Percentiles rank a stretch among this genome's conserved stretches.
Evolutionary conservation across 1,140 invertebrate species (phyloP).

Genomic region (Pogonomyrmex californicus): DNA sequence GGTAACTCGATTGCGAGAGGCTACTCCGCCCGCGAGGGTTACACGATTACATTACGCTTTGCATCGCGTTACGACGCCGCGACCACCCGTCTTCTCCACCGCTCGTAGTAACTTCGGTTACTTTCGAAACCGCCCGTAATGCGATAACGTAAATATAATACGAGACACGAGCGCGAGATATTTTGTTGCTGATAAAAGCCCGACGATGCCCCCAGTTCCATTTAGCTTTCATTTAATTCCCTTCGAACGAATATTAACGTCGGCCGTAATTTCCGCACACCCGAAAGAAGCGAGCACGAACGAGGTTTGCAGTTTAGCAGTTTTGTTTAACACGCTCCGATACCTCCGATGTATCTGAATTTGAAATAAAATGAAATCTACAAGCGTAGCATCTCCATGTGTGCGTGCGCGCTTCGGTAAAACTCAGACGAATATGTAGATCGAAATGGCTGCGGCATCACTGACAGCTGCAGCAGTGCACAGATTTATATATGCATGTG

Average conservation of each 20-base stretch:
- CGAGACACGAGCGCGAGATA: neutral
- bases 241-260: neutral
- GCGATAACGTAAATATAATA: constrained; percentile 26
- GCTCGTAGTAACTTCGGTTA: constrained; percentile 3
- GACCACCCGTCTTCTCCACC: neutral
- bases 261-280: neutral
- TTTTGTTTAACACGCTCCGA: constrained; percentile 2
- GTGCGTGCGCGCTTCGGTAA: neutral
- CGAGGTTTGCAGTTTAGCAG: neutral
- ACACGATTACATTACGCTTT: neutral
- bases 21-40: neutral
- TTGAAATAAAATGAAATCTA: constrained; percentile 24
- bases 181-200: constrained; percentile 4
- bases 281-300: neutral
- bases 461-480: constrained; percentile 33
- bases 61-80: neutral
- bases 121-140: neutral
- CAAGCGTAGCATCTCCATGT: neutral
- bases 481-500: neutral
- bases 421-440: constrained; percentile 27
- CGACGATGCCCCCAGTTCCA: neutral
- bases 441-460: constrained; percentile 23
- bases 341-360: constrained; percentile 10
- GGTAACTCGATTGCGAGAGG: neutral
- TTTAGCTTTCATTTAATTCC: constrained; percentile 8